Evolutionary conservation across 1,140 invertebrate species (phyloP).

Genomic region (Drosophila willistoni): DNA sequence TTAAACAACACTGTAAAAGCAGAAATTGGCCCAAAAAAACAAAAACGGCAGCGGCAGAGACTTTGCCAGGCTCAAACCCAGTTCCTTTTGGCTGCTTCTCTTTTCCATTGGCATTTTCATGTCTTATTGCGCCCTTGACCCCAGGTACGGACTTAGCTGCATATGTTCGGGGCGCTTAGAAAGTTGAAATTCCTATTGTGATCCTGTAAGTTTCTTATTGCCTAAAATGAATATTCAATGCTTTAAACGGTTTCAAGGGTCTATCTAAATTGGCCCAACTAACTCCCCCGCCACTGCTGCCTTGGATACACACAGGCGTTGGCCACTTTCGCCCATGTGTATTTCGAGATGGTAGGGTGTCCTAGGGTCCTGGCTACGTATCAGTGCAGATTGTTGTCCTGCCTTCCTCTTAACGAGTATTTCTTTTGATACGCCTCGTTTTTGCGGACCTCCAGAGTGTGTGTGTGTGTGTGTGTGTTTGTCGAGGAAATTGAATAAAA

Average conservation of each 20-base stretch:
- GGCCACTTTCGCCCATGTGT: constrained; percentile 40
- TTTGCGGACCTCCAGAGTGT: constrained; percentile 13
- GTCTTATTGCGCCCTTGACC: constrained; percentile 57
- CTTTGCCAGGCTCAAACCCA: constrained; percentile 20
- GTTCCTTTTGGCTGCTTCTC: not conserved
- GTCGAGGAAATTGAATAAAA: constrained; percentile 69
- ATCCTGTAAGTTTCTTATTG: not conserved
- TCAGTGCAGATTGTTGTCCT: constrained; percentile 31
- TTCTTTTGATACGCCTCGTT: constrained; percentile 32
- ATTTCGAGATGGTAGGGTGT: not conserved
- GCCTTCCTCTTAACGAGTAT: constrained; percentile 33
- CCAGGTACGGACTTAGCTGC: not conserved
- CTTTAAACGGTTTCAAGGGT: not conserved
- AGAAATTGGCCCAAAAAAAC: constrained; percentile 56
- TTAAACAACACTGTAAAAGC: constrained; percentile 58
- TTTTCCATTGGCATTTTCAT: constrained; percentile 23
- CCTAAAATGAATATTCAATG: not conserved
- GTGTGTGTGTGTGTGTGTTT: constrained; percentile 51
- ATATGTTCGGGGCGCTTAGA: not conserved
- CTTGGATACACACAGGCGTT: constrained; percentile 41
- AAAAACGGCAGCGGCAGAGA: not conserved
- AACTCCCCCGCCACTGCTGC: not conserved
- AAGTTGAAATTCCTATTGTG: not conserved
- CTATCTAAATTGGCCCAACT: not conserved
- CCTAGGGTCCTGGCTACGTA: constrained; percentile 26